These are phyloP conservation scores for Lasioglossum baleicum DNA, from an alignment of 1,140 invertebrate species.

Conservation along the genomic window DNA sequence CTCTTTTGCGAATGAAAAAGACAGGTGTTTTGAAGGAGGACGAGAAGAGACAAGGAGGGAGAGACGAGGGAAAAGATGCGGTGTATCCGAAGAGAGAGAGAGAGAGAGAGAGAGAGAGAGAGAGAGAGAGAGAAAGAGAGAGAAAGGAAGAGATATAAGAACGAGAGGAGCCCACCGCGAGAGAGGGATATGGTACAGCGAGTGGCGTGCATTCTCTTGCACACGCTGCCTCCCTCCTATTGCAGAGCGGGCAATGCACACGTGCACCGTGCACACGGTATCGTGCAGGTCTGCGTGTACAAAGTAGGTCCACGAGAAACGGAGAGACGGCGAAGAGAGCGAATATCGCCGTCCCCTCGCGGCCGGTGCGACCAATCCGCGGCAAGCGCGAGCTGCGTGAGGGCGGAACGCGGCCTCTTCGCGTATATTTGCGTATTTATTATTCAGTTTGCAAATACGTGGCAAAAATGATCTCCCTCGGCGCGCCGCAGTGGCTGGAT, in stretches of 20 bases:
- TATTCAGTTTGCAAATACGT: constrained; percentile 80
- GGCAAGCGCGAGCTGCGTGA: constrained; percentile 77
- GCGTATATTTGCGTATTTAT: constrained; percentile 78
- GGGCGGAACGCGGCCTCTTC: constrained; percentile 78
- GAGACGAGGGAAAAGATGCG: not conserved
- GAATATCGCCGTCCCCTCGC: constrained; percentile 77
- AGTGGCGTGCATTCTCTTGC: constrained; percentile 46
- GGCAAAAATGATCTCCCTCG: constrained; percentile 79
- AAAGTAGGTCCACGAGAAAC: constrained; percentile 70
- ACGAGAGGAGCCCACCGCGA: constrained; percentile 14
- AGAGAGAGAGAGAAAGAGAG: too few species aligned
- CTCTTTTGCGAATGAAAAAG: not conserved
- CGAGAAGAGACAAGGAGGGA: constrained; percentile 5
- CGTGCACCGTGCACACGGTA: constrained; percentile 66
- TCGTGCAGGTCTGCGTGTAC: constrained; percentile 56
- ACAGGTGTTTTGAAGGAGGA: not conserved
- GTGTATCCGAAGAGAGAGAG: constrained; percentile 13
- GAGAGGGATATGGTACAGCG: constrained; percentile 45
- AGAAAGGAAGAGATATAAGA: not conserved
- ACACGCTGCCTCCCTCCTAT: constrained; percentile 31
- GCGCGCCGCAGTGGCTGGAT: constrained; percentile 44
- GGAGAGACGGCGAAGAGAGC: constrained; percentile 63
- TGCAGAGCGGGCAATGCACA: constrained; percentile 14
- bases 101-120: not conserved
- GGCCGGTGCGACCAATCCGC: constrained; percentile 76